phyloP scores from a whole-genome alignment of 92 coral and sea anemone genomes.

The Parazoanthus darwini region DNA sequence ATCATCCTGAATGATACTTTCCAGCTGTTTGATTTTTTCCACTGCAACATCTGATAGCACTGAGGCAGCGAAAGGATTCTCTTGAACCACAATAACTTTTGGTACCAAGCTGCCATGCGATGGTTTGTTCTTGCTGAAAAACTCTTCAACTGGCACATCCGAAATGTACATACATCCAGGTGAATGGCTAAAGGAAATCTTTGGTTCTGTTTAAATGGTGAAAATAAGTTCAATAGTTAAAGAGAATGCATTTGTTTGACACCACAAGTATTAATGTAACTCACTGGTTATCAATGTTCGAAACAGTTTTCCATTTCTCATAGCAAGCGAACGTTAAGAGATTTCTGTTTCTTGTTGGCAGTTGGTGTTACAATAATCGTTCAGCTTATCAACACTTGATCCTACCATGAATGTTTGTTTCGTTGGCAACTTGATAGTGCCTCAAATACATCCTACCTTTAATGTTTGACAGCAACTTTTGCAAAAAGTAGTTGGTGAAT shows the following conservation, averaged over 20 bases:
- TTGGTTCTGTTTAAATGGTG: conserved; percentile 43
- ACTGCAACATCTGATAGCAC: conserved; percentile 68
- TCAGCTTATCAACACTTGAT: too few relatives aligned
- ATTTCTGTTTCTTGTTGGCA: too few relatives aligned
- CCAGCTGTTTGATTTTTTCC: conserved; percentile 51
- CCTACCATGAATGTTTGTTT: too few relatives aligned
- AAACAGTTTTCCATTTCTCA: too few relatives aligned
- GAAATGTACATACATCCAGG: conserved; percentile 68
- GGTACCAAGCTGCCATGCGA: conserved; percentile 53
- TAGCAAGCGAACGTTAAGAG: too few relatives aligned
- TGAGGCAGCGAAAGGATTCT: conserved; percentile 67
- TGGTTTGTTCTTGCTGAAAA: conserved; percentile 52
- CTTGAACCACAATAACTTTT: conserved; percentile 59
- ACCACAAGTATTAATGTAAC: conserved; percentile 26
- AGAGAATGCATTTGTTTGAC: neutral
- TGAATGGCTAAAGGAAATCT: conserved; percentile 68
- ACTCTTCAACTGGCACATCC: conserved; percentile 56
- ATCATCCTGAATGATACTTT: conserved; percentile 73
- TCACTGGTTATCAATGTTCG: conserved; percentile 4
- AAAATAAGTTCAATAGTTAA: neutral
- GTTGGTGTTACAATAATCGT: too few relatives aligned
- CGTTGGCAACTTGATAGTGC: too few relatives aligned
- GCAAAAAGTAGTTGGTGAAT: too few relatives aligned
- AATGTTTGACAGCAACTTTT: too few relatives aligned
- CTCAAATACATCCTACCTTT: too few relatives aligned